Evolutionary conservation across 2,113 vertebrate genomes (phyloP).

Genomic region (Garra rufa): DNA sequence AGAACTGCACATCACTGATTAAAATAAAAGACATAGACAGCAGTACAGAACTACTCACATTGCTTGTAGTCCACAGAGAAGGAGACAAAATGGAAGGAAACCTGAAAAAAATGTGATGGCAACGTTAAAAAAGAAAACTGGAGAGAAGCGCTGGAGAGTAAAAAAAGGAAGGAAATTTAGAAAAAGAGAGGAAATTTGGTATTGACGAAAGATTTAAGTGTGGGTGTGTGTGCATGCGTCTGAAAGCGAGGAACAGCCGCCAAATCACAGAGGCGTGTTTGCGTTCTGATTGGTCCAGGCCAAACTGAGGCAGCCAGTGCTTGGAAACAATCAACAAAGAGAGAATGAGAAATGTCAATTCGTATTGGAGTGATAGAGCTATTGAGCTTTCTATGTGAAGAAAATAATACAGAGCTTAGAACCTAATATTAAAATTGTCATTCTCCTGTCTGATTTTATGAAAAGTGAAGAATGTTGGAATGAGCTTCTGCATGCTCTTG

Average conservation of each 20-base stretch:
- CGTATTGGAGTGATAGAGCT: constrained; percentile 60
- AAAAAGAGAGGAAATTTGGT: constrained; percentile 11
- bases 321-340: constrained; percentile 75
- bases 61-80: neutral
- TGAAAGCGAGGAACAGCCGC: constrained; percentile 60
- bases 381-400: constrained; percentile 59
- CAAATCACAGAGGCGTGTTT: constrained; percentile 81
- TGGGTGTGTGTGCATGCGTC: constrained; percentile 36
- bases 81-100: neutral
- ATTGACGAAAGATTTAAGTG: constrained; percentile 12
- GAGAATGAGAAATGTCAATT: constrained; percentile 68
- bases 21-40: constrained; percentile 18
- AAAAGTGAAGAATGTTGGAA: constrained; percentile 53
- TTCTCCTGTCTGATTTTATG: constrained; percentile 38
- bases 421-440: neutral
- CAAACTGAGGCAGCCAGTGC: constrained; percentile 74
- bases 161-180: constrained; percentile 9
- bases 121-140: constrained; percentile 25
- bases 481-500: constrained; percentile 52
- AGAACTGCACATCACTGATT: constrained; percentile 11
- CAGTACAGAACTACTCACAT: neutral
- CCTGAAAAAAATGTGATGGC: constrained; percentile 2
- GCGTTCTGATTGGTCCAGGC: constrained; percentile 77
- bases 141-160: neutral
- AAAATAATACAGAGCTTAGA: neutral